Base-by-base conservation (phyloP, 2,888 invertebrate genomes). In the Petrolisthes cinctipes region DNA sequence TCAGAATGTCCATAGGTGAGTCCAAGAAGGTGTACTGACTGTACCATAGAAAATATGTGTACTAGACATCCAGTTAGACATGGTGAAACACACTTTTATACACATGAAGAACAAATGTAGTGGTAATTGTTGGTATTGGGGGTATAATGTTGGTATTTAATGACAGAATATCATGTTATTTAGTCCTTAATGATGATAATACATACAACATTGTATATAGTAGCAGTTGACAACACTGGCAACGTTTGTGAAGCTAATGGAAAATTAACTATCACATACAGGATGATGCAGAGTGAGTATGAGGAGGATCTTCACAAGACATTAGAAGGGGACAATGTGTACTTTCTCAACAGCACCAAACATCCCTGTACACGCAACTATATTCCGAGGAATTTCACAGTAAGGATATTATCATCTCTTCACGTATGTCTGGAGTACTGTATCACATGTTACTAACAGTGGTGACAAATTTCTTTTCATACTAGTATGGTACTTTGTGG, bases 381-480 rank as follows among this genome's bases (percentile, higher is more conserved):
- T 51, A 7, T 89, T 2, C 89, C 89, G n/a, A 86, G 51, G 37
- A 89, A 89, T 56, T 81, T 86, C 7, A 80, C 89, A 5, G 89
- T 89, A 14, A 80, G 87, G 76, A 56, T 23, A 51, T n/a, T 53
- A 54, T 54, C 11, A 0, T 17, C 23, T n/a, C 37, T 37, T 37
- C 37, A 37, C 37, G 0, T 37, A 37, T 37, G 37, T 37, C 37
- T 37, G 37, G 37, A 37, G 2, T 37, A 37, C 37, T 37, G 37
- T 37, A 37, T 37, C 37, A 37, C 37, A 37, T 37, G n/a, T 37
- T 37, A 37, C 37, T 37, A 2, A 37, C 37, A 37, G 37, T 37
- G 37, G 1, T 37, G 37, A 37, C 37, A 37, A 37, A 37, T 37
- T 37, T 37, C 37, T 37, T 1, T n/a, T n/a, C 37, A 37, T 37